These are phyloP conservation scores for Saturnia japonica DNA, from an alignment of 2,888 invertebrate genomes.

Conservation along the genomic window DNA sequence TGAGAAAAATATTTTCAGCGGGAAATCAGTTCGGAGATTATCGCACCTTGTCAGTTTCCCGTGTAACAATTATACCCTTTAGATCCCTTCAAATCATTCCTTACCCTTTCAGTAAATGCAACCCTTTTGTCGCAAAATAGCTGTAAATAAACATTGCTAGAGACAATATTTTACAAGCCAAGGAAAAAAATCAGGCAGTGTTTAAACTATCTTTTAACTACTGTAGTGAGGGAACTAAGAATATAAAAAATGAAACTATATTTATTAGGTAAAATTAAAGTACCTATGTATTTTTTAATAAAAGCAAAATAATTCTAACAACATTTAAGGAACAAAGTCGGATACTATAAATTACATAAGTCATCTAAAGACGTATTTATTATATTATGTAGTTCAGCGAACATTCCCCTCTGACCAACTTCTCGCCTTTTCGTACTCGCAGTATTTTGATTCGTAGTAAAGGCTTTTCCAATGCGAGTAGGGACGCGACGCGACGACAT, in stretches of 20 bases:
- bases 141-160: no score
- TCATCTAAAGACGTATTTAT: not conserved
- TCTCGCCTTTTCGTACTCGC: not conserved
- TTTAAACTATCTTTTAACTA: not conserved
- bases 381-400: not conserved
- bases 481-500: slow-evolving; percentile 21
- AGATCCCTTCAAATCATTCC: no score
- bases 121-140: no score
- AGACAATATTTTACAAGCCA: not conserved
- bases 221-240: no score
- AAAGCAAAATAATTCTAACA: not conserved
- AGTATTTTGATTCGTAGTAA: slow-evolving; percentile 9
- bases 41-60: no score
- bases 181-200: not conserved
- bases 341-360: not conserved
- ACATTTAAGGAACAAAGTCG: not conserved
- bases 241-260: no score
- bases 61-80: no score
- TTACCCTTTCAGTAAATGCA: no score
- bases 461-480: not conserved
- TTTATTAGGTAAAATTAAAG: not conserved
- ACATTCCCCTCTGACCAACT: not conserved
- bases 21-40: no score
- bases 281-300: not conserved
- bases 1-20: no score